Conservation (phyloP, 2,797 vertebrate species). For the Myotis planiceps region DNA sequence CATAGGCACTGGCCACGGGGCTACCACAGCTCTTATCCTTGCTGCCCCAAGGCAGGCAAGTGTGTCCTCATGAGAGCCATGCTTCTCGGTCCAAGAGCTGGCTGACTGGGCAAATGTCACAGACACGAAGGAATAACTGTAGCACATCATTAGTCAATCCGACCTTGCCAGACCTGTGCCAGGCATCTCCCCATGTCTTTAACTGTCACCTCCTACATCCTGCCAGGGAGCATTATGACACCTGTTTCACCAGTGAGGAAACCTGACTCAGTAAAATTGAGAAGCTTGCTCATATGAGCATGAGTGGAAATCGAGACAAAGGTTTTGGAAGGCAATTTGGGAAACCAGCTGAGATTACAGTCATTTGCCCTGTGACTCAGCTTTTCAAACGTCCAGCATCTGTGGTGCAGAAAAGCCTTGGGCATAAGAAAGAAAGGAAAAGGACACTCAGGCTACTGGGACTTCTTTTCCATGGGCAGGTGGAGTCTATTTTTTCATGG, state of each 20-base stretch:
- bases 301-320: background rate
- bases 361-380: accelerated
- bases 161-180: background rate
- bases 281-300: background rate
- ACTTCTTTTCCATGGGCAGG: too few species aligned
- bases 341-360: background rate
- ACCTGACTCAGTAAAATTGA: background rate
- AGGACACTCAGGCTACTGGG: background rate
- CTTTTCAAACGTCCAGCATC: too few species aligned
- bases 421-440: background rate
- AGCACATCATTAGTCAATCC: background rate
- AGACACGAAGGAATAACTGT: background rate
- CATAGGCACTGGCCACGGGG: background rate
- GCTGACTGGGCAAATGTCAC: background rate
- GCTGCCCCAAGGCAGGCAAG: background rate
- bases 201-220: background rate
- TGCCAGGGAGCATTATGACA: background rate
- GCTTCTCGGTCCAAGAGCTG: background rate
- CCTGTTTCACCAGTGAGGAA: background rate
- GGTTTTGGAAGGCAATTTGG: background rate
- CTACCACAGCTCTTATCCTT: background rate
- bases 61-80: background rate
- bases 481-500: background rate
- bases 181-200: accelerated
- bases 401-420: background rate